Percentiles rank a stretch among this genome's conserved stretches.
Evolutionary conservation across 2,888 invertebrate species (phyloP).

Genomic region (Oithona nana): DNA sequence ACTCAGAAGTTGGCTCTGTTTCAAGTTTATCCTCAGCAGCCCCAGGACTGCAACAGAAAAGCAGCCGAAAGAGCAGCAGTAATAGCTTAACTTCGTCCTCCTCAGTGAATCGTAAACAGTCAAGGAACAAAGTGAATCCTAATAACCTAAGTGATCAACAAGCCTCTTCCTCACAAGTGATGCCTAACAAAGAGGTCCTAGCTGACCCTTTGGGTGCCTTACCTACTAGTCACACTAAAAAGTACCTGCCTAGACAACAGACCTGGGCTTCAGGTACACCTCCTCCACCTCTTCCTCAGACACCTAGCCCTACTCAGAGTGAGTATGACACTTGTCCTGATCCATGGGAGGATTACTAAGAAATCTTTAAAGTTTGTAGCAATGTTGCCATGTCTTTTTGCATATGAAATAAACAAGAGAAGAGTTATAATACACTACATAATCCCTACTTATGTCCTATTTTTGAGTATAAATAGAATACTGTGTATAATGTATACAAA

Average conservation of each 20-base stretch:
- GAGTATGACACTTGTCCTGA: conserved; percentile 17
- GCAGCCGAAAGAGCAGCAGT: neutral
- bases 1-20: neutral
- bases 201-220: neutral
- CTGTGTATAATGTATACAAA: too few relatives aligned
- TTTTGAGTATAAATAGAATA: too few relatives aligned
- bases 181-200: neutral
- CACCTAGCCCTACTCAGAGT: conserved; percentile 16
- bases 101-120: neutral
- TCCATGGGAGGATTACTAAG: conserved; percentile 12
- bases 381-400: too few relatives aligned
- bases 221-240: neutral
- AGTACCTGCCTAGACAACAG: neutral
- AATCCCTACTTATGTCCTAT: too few relatives aligned
- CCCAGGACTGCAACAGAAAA: neutral
- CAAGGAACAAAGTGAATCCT: neutral
- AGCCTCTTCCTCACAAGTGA: too few relatives aligned
- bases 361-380: too few relatives aligned
- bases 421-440: too few relatives aligned
- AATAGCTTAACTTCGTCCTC: too few relatives aligned
- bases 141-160: too few relatives aligned
- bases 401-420: too few relatives aligned
- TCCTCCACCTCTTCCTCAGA: neutral
- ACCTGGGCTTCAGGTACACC: neutral
- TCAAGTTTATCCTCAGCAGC: too few relatives aligned